Conservation (phyloP, 2,888 invertebrate species). For the Marasmarcha lunaedactyla region DNA sequence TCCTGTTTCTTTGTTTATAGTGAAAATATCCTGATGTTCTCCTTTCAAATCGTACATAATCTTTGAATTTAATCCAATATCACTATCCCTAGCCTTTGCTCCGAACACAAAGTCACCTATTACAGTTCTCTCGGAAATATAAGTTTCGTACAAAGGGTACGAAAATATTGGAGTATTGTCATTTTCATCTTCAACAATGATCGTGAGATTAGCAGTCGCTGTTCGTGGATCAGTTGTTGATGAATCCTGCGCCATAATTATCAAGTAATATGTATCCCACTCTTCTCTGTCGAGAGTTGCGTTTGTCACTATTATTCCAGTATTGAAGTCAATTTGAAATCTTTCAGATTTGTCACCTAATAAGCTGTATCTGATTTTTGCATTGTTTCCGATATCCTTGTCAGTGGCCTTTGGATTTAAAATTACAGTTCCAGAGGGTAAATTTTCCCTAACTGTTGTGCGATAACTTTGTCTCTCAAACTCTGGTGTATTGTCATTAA, state of each 20-base stretch:
- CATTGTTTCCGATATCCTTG: constrained; percentile 86
- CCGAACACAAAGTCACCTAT: constrained; percentile 91
- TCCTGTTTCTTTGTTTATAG: constrained; percentile 84
- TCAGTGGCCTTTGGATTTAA: constrained; percentile 84
- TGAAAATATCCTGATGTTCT: constrained; percentile 81
- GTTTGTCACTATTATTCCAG: constrained; percentile 83
- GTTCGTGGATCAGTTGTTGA: constrained; percentile 88
- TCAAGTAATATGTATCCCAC: constrained; percentile 80
- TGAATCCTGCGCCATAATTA: constrained; percentile 89
- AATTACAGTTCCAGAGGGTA: constrained; percentile 81
- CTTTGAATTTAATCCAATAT: constrained; percentile 84
- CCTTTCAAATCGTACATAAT: constrained; percentile 84
- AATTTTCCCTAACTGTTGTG: constrained; percentile 85
- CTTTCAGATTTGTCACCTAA: constrained; percentile 84
- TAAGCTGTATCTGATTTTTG: constrained; percentile 87
- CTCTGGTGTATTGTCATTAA: constrained; percentile 92
- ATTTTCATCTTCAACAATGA: constrained; percentile 84
- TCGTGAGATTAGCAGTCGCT: constrained; percentile 85
- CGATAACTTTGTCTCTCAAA: constrained; percentile 86
- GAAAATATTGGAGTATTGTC: constrained; percentile 87
- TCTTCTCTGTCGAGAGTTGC: constrained; percentile 84
- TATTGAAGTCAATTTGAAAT: constrained; percentile 82
- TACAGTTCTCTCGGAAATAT: constrained; percentile 84
- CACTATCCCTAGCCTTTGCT: constrained; percentile 86
- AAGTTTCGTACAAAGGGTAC: constrained; percentile 79